phyloP scores from a whole-genome alignment of 2,113 vertebrate genomes.

The Motacilla alba region DNA sequence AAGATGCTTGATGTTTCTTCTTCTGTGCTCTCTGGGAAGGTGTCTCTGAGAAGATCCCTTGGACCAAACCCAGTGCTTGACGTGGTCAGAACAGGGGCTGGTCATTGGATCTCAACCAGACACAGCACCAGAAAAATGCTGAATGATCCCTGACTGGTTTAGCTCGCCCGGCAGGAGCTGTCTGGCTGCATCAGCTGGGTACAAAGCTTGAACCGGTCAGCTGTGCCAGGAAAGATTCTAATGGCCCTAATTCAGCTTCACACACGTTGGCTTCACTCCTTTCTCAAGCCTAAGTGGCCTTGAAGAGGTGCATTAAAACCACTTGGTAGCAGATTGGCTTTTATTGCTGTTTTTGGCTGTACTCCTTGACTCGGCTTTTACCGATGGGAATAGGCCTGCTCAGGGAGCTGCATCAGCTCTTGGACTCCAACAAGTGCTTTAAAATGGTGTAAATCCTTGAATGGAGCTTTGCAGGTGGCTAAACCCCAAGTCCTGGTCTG shows the following conservation, averaged over 20 bases:
- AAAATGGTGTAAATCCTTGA: not conserved
- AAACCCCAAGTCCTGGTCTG: not conserved
- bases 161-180: not conserved
- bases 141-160: not conserved
- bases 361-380: not conserved
- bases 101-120: not conserved
- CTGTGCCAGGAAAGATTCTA: not conserved
- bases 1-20: not conserved
- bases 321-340: not conserved
- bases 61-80: not conserved
- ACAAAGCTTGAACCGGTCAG: not conserved
- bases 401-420: not conserved
- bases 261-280: not conserved
- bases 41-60: not conserved
- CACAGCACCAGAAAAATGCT: not conserved
- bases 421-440: not conserved
- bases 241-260: not conserved
- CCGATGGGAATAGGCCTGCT: not conserved
- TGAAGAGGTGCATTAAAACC: not conserved
- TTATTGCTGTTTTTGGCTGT: not conserved
- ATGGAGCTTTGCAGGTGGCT: not conserved
- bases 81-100: not conserved
- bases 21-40: not conserved
- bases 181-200: not conserved
- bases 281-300: not conserved